Evolutionary conservation across 2,113 vertebrate species (phyloP).

Genomic region (Chionis minor): DNA sequence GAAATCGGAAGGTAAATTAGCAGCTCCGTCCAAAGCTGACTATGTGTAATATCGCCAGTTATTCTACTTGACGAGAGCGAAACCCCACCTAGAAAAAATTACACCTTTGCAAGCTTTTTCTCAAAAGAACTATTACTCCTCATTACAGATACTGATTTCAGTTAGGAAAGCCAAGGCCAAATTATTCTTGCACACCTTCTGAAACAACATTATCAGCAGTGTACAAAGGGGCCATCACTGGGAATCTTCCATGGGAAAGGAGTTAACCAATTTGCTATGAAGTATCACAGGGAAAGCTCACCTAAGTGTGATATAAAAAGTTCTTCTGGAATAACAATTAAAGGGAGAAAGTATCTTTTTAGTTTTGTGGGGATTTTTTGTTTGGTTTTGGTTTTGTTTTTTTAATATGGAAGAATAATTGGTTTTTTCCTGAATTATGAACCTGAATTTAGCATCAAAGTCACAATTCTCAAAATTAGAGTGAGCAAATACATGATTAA

Average conservation of each 20-base stretch:
- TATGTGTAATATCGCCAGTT: neutral
- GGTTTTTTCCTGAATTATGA: neutral
- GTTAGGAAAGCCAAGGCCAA: neutral
- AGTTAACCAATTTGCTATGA: neutral
- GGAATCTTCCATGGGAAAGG: neutral
- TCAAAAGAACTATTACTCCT: neutral
- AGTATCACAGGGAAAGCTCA: neutral
- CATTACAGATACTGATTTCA: neutral
- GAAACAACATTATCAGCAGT: neutral
- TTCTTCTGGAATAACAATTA: neutral
- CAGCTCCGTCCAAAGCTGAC: neutral
- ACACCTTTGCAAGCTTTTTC: neutral
- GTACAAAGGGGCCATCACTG: neutral
- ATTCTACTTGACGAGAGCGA: neutral
- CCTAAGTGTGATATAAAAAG: neutral
- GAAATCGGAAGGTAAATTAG: neutral
- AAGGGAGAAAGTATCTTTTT: accelerated
- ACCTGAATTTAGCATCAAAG: neutral
- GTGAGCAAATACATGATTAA: neutral
- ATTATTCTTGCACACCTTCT: neutral
- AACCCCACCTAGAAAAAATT: neutral
- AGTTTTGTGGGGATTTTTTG: too few species aligned
- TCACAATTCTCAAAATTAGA: neutral
- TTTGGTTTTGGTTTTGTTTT: too few species aligned
- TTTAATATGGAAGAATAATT: neutral